Conservation (phyloP, 2,888 invertebrate genomes). For the Aphidius colemani region DNA sequence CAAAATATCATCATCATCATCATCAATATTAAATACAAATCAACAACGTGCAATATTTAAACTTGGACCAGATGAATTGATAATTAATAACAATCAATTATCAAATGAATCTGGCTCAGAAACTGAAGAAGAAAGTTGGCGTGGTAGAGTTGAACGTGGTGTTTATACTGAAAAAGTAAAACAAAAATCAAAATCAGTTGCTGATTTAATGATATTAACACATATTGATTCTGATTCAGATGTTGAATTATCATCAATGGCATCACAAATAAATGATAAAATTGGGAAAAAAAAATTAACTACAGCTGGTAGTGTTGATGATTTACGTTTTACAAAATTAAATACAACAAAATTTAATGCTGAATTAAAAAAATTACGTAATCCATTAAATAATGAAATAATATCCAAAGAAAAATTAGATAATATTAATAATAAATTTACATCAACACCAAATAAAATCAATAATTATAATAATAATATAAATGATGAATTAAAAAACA, state of each 20-base stretch:
- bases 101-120: conserved; percentile 64
- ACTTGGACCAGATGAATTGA: conserved; percentile 52
- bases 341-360: conserved; percentile 63
- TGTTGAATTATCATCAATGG: conserved; percentile 61
- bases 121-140: conserved; percentile 70
- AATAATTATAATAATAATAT: background rate
- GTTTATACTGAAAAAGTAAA: conserved; percentile 68
- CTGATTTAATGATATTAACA: conserved; percentile 71
- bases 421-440: background rate
- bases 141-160: conserved; percentile 65
- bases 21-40: conserved; percentile 38
- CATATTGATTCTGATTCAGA: conserved; percentile 71
- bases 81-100: conserved; percentile 44
- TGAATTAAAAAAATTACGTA: conserved; percentile 62
- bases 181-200: conserved; percentile 70
- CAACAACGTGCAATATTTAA: conserved; percentile 46
- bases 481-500: conserved; percentile 22
- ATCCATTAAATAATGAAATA: conserved; percentile 34
- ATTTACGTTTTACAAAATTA: conserved; percentile 61
- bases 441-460: conserved; percentile 9
- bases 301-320: conserved; percentile 65
- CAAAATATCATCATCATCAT: conserved; percentile 32
- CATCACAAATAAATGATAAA: conserved; percentile 53
- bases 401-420: conserved; percentile 22
- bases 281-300: conserved; percentile 47